These are phyloP conservation scores for Tringa solitaria DNA, from an alignment of 2,113 vertebrate genomes.

Conservation along the genomic window DNA sequence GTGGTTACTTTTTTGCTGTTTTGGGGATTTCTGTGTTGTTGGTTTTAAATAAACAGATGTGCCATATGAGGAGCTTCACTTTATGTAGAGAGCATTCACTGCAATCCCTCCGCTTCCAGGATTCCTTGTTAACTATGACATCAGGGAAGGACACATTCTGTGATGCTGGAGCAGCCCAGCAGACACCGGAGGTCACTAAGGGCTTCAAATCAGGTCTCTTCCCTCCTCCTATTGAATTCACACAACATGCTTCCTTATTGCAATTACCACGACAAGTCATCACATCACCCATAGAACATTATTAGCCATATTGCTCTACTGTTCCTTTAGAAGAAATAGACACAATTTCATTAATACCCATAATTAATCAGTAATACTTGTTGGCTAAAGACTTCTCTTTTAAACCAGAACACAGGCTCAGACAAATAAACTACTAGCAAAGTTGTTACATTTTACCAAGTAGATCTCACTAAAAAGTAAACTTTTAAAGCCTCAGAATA, in stretches of 20 bases:
- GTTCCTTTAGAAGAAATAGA: not conserved
- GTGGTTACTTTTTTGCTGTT: not conserved
- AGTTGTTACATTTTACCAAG: not conserved
- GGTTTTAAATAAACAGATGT: not conserved
- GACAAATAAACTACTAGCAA: not conserved
- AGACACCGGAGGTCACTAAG: not conserved
- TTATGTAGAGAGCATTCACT: fast-evolving
- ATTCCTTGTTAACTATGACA: not conserved
- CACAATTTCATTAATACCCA: not conserved
- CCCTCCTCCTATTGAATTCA: not conserved
- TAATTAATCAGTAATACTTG: not conserved
- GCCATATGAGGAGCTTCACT: not conserved
- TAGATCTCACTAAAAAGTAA: not conserved
- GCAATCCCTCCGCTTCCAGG: not conserved
- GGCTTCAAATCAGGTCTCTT: not conserved
- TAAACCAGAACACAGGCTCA: not conserved
- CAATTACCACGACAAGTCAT: not conserved
- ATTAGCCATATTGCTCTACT: not conserved
- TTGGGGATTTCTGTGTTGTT: not conserved
- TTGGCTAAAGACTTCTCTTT: not conserved
- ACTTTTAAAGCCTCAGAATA: not conserved
- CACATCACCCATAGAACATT: not conserved
- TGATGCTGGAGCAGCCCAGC: not conserved
- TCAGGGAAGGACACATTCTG: not conserved
- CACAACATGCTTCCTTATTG: not conserved